phyloP scores from a whole-genome alignment of 2,113 vertebrate species.

The Mus pahari region DNA sequence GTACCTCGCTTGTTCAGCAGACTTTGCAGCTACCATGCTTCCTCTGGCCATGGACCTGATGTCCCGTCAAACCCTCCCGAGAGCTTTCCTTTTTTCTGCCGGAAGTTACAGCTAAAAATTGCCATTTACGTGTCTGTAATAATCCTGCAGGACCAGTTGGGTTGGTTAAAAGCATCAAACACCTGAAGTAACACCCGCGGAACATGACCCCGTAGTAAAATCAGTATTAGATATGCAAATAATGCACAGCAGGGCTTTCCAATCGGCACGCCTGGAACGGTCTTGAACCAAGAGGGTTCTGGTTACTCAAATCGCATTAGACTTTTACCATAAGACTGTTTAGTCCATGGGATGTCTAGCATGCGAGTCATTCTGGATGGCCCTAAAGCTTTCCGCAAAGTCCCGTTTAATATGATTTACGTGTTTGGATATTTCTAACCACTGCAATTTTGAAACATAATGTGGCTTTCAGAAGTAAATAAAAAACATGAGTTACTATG shows the following conservation, averaged over 20 bases:
- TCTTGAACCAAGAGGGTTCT: slow-evolving; percentile 26
- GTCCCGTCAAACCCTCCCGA: background rate
- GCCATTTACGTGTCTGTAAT: slow-evolving; percentile 28
- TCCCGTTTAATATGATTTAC: slow-evolving; percentile 3
- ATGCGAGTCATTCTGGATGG: background rate
- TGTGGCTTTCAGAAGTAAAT: background rate
- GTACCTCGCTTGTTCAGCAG: fast-evolving
- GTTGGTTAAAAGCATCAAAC: slow-evolving; percentile 40
- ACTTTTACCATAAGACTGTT: background rate
- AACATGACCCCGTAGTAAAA: background rate
- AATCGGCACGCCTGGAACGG: background rate
- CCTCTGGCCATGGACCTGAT: background rate
- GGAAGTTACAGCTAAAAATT: background rate
- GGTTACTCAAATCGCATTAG: background rate
- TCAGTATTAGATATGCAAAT: background rate
- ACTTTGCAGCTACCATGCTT: background rate
- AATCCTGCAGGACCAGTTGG: slow-evolving; percentile 28
- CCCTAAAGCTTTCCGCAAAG: background rate
- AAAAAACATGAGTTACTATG: background rate
- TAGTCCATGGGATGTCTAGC: background rate
- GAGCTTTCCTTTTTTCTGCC: slow-evolving; percentile 17
- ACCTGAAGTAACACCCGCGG: background rate
- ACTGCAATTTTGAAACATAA: slow-evolving; percentile 38
- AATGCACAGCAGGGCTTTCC: background rate
- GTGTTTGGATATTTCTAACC: slow-evolving; percentile 13